phyloP scores from a whole-genome alignment of 2,797 vertebrate genomes.

The Myotis myotis region DNA sequence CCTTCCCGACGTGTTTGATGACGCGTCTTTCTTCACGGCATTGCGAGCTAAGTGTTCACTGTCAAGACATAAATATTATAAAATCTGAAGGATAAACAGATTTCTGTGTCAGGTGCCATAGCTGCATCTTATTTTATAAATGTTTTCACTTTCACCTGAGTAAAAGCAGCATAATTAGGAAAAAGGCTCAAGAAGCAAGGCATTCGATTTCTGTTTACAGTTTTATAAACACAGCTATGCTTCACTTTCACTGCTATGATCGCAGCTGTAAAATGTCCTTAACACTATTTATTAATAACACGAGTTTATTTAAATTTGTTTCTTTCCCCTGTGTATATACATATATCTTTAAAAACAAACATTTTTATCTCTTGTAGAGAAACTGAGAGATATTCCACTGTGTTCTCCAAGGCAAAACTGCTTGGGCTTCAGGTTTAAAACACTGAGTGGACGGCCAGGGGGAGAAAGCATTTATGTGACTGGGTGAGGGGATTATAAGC shows the following conservation, averaged over 20 bases:
- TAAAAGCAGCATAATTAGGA: slow-evolving; percentile 75
- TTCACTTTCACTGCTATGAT: slow-evolving; percentile 60
- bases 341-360: background rate
- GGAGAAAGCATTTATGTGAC: background rate
- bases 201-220: slow-evolving; percentile 79
- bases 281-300: slow-evolving; percentile 55
- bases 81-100: slow-evolving; percentile 77
- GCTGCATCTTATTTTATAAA: slow-evolving; percentile 79
- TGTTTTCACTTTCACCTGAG: slow-evolving; percentile 77
- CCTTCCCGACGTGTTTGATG: background rate
- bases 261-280: slow-evolving; percentile 60
- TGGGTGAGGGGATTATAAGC: background rate
- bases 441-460: background rate
- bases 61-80: slow-evolving; percentile 77
- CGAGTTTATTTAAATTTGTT: slow-evolving; percentile 65
- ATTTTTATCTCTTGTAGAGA: slow-evolving; percentile 27
- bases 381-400: slow-evolving; percentile 24
- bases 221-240: slow-evolving; percentile 64
- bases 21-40: background rate
- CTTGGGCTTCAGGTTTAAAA: background rate
- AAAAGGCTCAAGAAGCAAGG: slow-evolving; percentile 74
- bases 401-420: slow-evolving; percentile 7
- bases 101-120: slow-evolving; percentile 77
- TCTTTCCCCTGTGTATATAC: slow-evolving; percentile 42
- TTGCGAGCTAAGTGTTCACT: slow-evolving; percentile 10